A percentile compares a stretch with the other conserved stretches of the same genome.
These are phyloP conservation scores for Lepidocyrtinus sp. DNA, from an alignment of 2,888 invertebrate genomes.

Conservation along the genomic window DNA sequence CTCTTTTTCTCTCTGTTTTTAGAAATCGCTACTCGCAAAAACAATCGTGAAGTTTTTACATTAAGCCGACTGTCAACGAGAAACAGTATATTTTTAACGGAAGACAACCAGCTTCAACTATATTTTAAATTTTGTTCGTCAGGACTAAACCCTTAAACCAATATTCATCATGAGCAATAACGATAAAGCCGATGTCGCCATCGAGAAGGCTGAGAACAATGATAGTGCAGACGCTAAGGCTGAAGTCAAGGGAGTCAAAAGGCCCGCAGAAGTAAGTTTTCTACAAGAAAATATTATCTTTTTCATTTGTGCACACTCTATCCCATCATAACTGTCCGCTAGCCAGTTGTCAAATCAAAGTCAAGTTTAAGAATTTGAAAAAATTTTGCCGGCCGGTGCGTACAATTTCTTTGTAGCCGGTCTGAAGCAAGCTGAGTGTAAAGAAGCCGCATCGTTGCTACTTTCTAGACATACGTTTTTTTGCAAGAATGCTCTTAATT, in stretches of 20 bases:
- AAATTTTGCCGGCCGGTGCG: too few species aligned
- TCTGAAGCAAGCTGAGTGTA: too few species aligned
- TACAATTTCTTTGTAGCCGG: too few species aligned
- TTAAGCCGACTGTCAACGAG: constrained; percentile 17
- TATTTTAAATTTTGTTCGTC: neutral
- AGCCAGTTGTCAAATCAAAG: too few species aligned
- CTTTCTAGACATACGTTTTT: too few species aligned
- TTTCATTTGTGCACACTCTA: too few species aligned
- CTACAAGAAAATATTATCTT: neutral
- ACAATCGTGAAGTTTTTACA: constrained; percentile 5
- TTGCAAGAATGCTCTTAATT: too few species aligned
- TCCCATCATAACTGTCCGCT: too few species aligned
- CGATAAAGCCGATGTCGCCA: constrained; percentile 87
- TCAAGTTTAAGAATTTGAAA: too few species aligned
- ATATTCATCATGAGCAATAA: constrained; percentile 80
- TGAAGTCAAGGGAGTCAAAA: constrained; percentile 89
- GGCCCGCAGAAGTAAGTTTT: constrained; percentile 87
- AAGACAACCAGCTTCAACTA: neutral
- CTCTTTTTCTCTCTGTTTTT: constrained; percentile 49
- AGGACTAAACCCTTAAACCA: too few species aligned
- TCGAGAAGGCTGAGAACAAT: constrained; percentile 82
- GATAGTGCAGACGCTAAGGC: constrained; percentile 87
- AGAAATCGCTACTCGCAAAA: constrained; percentile 36
- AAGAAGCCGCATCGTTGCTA: too few species aligned
- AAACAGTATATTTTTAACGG: constrained; percentile 5